These are phyloP conservation scores for Pentamera pediparva DNA, from an alignment of 53 echinoderm and acorn worm genomes.

Conservation along the genomic window DNA sequence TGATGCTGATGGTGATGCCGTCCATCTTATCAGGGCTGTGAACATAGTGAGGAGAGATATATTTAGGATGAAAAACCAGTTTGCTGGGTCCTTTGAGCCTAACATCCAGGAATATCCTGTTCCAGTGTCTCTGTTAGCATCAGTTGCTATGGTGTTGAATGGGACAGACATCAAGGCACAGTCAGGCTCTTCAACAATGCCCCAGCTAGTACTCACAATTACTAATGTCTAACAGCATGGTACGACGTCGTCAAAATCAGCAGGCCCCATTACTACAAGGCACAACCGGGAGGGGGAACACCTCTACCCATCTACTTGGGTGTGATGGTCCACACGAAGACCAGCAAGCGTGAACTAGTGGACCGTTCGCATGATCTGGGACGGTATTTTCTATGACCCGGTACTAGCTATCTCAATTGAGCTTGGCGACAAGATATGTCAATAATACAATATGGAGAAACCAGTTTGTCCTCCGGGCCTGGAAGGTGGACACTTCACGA, in stretches of 20 bases:
- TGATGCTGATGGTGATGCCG: conserved; percentile 21
- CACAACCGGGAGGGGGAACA: conserved; percentile 11
- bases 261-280: conserved; percentile 12
- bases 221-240: background rate
- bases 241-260: background rate
- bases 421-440: conserved; percentile 25
- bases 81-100: conserved; percentile 2
- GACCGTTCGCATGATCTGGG: conserved; percentile 21
- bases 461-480: conserved; percentile 37
- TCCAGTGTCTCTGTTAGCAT: conserved; percentile 8
- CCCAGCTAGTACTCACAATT: conserved; percentile 8
- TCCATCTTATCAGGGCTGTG: conserved; percentile 31
- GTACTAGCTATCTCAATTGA: conserved; percentile 31
- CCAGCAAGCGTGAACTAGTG: conserved; percentile 34
- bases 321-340: conserved; percentile 8
- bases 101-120: conserved; percentile 7
- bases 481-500: conserved; percentile 25
- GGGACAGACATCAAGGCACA: conserved; percentile 31
- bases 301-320: conserved; percentile 49
- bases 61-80: conserved; percentile 1
- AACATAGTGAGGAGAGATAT: conserved; percentile 34
- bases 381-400: conserved; percentile 43
- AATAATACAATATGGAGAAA: conserved; percentile 2
- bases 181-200: background rate
- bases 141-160: conserved; percentile 42